Evolutionary conservation across 1,140 invertebrate species (phyloP), one percentile per base, ranked within the genome.

Genomic region (Bombus pascuorum): DNA sequence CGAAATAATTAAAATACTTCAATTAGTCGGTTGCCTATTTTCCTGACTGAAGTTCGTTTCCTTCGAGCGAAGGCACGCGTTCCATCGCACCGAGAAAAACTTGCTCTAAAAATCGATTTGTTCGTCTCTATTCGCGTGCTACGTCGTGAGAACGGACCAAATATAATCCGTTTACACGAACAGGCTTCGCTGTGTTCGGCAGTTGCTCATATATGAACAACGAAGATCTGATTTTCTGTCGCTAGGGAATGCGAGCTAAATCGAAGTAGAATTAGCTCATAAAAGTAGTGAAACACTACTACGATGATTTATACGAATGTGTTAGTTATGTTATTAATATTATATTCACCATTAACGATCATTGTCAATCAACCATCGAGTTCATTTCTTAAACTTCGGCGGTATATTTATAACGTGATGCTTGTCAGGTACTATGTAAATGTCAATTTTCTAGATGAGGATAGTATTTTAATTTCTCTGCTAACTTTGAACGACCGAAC

Each of bases 1-100:
- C 79, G 87, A 78, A 89, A 89, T 89, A 89, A 89, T 89, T 89
- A 89, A 89, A 89, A 89, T 89, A 89, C 87, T 89, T 89, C 87
- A 83, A 89, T 89, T 89, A 89, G 79, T 73, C 77, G 65, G 70
- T 78, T 81, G 59, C 70, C n/a, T 65, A 37, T 28, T 34, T n/a
- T 39, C 53, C n/a, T 18, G 15, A 44, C 8, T 25, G 9, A 84
- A 84, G 39, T 84, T 84, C 68, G 22, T 74, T 68, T 81, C 62
- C 59, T 74, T 73, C 62, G 47, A 2, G 18, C 1, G 3, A 12
- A 34, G 44, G 71, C 4, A 9, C 62, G 42, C 44, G 44, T 34
- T 79, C 42, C 10, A 59, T 39, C 44, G 13, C 37, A 34, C 5
- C 6, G 18, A 1, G 22, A 53, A 57, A 77, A 77, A 68, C 13